Base-by-base conservation (phyloP, 2,113 vertebrate species). In the Corythoichthys intestinalis region DNA sequence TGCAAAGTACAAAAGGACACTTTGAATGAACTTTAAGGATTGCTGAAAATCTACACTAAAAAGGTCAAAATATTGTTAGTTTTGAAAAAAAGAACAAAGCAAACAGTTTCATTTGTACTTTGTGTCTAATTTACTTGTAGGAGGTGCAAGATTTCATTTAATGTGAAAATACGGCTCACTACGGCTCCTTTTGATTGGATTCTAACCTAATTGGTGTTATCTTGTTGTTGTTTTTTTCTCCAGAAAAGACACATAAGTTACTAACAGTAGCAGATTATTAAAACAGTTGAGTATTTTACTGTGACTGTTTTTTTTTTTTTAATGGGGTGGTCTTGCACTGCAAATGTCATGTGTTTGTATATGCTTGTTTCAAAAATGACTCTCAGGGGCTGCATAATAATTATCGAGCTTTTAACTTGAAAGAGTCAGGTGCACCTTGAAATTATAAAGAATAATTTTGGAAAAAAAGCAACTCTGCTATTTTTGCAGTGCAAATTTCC, bases 1-100 rank as follows among this genome's bases (percentile, higher is more conserved):
- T 83, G 86, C 41, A 44, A 87, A 83, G 74, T 80, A 78, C 79
- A 89, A 87, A 70, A 47, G 73, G 79, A 84, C 82, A 87, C 87
- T 90, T 76, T 85, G 76, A 78, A 68, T 88, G 85, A 89, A 89
- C 86, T 77, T 80, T 70, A 13, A 37, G 34, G 11, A 37, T 15
- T 6, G 34, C 20, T 34, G 56, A 13, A 58, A 58, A 58, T 58
- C 56, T 37, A 37, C 5, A 12, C 12, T 80, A 80, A 66, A 70
- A 84, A 77, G 72, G 66, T 77, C 69, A 41, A 72, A 70, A 48
- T 74, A 52, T 63, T 53, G 54, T 39, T 70, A 28, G 20, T 58
- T 60, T 7, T 57, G 66, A 69, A 52, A 59, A 73, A 34, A 35
- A 35, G 28, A 58, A 58, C 34, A 58, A 58, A 13, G 4, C 56